Base-by-base conservation (phyloP, 2,113 vertebrate species). In the Hystrix brachyura region DNA sequence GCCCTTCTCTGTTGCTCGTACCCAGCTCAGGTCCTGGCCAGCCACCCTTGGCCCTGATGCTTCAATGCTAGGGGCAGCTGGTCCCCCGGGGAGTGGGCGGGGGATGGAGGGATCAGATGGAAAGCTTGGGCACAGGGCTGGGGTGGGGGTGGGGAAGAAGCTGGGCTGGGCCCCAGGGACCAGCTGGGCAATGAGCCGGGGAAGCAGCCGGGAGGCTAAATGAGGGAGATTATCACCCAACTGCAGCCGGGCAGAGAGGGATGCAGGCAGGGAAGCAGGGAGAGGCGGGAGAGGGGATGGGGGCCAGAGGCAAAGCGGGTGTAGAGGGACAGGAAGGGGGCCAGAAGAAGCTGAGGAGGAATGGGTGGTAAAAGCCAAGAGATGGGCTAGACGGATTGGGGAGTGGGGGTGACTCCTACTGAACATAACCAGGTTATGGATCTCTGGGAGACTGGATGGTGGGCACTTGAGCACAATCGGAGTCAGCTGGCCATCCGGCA, bases 221-320 rank as follows among this genome's bases (percentile, higher is more conserved):
- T 98, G 98, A 98, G 97, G 97, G 97, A 98, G 97, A 98, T 98
- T 98, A 98, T 98, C 98, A 98, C 97, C 98, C 98, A 98, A 98
- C 98, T 98, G 98, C 98, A 98, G 98, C 97, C 95, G 98, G 98
- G 97, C 98, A 97, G 97, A 97, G 97, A 97, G 94, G 82, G 95
- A 97, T 91, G 97, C 97, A 94, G 94, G 98, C 96, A 91, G 97
- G 97, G 90, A 95, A 94, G 94, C 81, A 34, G 96, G 96, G 71
- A 88, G 85, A 72, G 96, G 90, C 71, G 90, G 38, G 90, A 95
- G 81, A 60, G 69, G 91, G 94, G 84, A 82, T 12, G 13, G 93
- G 82, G 95, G 89, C 82, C 93, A 84, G 96, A 86, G 94, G 86
- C 48, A 1, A 94, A 81, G 48, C 5, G 95, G 93, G 91, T 85